phyloP scores from a whole-genome alignment of 2,113 vertebrate genomes.

The Chaetops frenatus region DNA sequence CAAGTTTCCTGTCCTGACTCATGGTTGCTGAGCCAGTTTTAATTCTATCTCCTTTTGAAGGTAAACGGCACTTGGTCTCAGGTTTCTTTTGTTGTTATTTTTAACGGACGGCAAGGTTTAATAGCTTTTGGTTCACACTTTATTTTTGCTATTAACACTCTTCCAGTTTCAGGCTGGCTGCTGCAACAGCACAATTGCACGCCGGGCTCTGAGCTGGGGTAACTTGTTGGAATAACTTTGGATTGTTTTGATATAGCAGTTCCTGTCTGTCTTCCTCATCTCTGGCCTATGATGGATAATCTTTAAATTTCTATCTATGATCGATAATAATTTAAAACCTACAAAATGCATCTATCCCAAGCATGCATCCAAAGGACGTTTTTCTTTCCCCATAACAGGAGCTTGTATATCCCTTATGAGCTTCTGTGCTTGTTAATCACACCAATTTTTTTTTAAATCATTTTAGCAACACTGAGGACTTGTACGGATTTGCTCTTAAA shows the following conservation, averaged over 20 bases:
- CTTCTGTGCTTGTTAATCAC: not conserved
- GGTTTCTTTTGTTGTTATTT: constrained; percentile 38
- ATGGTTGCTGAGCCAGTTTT: constrained; percentile 39
- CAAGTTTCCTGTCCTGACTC: constrained; percentile 50
- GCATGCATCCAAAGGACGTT: not conserved
- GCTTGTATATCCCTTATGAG: not conserved
- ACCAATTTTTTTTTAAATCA: not conserved
- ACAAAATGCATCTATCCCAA: not conserved
- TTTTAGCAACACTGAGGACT: not conserved
- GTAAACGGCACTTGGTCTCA: constrained; percentile 7
- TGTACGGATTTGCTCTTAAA: not conserved
- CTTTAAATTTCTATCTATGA: not conserved
- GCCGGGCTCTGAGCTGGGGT: not conserved
- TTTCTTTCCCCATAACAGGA: not conserved
- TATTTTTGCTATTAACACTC: constrained; percentile 1
- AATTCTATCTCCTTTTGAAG: constrained; percentile 11
- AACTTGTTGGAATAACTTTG: not conserved
- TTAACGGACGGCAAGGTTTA: not conserved
- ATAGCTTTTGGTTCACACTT: constrained; percentile 24
- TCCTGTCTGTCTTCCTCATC: not conserved
- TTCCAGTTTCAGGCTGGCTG: not conserved
- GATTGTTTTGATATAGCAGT: not conserved
- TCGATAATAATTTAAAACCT: not conserved
- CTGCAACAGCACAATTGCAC: not conserved
- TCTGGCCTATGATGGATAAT: not conserved